A percentile compares a stretch with the other conserved stretches of the same genome.
Conservation (phyloP, 2,113 vertebrate genomes). For the Seriola aureovittata region DNA sequence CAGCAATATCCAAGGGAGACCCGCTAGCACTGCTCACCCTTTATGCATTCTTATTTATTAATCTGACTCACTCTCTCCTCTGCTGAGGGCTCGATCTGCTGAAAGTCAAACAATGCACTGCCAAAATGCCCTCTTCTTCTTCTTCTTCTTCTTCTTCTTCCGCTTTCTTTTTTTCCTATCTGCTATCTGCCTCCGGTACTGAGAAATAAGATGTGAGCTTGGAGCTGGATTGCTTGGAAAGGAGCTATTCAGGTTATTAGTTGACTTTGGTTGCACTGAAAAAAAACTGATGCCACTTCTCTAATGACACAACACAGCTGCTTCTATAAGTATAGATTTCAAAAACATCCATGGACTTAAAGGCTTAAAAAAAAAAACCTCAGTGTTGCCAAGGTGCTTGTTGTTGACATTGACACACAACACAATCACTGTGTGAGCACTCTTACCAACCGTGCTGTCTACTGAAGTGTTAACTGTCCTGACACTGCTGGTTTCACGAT, state of each 20-base stretch:
- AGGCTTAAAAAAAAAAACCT: slow-evolving; percentile 5
- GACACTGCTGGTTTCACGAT: slow-evolving; percentile 64
- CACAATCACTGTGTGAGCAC: slow-evolving; percentile 57
- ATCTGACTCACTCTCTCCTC: slow-evolving; percentile 67
- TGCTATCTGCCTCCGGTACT: not conserved
- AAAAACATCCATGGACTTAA: not conserved
- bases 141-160: not conserved
- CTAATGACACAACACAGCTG: slow-evolving; percentile 4
- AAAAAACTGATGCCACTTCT: slow-evolving; percentile 28
- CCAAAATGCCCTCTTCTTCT: slow-evolving; percentile 28
- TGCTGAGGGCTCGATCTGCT: slow-evolving; percentile 58
- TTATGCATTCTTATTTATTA: slow-evolving; percentile 81
- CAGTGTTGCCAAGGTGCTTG: slow-evolving; percentile 14
- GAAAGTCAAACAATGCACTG: slow-evolving; percentile 63
- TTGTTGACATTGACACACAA: slow-evolving; percentile 56
- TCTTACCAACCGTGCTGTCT: slow-evolving; percentile 57
- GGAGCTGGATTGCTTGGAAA: not conserved
- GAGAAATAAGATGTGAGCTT: slow-evolving; percentile 5
- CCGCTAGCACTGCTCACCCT: slow-evolving; percentile 65
- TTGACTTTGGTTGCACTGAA: slow-evolving; percentile 20
- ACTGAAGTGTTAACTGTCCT: slow-evolving; percentile 77
- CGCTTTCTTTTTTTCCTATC: not conserved
- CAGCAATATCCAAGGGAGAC: slow-evolving; percentile 73
- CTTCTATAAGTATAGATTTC: slow-evolving; percentile 20
- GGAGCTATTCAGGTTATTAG: slow-evolving; percentile 8